These are phyloP conservation scores for Drosophila lacteicornis DNA, from an alignment of 1,140 invertebrate genomes.

Conservation along the genomic window DNA sequence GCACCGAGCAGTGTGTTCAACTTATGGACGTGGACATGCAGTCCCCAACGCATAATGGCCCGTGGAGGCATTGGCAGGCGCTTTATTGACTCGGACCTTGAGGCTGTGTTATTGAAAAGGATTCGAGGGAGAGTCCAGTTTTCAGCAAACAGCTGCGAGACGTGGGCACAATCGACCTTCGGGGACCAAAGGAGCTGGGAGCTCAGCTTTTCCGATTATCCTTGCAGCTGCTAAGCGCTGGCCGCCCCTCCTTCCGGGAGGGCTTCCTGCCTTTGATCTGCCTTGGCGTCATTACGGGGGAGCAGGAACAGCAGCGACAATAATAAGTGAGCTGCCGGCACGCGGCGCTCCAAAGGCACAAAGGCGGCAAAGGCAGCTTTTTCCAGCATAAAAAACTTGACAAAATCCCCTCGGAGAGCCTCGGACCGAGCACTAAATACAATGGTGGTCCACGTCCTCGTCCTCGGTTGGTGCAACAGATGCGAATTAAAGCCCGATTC, in stretches of 20 bases:
- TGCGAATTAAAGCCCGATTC: slow-evolving; percentile 59
- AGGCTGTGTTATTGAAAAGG: slow-evolving; percentile 68
- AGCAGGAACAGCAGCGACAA: slow-evolving; percentile 40
- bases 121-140: slow-evolving; percentile 52
- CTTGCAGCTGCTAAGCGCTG: slow-evolving; percentile 54
- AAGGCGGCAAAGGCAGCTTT: slow-evolving; percentile 55
- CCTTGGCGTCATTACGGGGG: slow-evolving; percentile 57
- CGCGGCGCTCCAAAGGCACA: slow-evolving; percentile 60
- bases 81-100: slow-evolving; percentile 68
- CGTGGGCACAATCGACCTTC: slow-evolving; percentile 65
- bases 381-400: slow-evolving; percentile 40
- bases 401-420: slow-evolving; percentile 46
- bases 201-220: slow-evolving; percentile 58
- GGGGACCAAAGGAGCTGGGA: slow-evolving; percentile 43
- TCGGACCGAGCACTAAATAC: slow-evolving; percentile 73
- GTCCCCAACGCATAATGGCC: slow-evolving; percentile 58
- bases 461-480: slow-evolving; percentile 57
- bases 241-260: slow-evolving; percentile 3
- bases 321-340: slow-evolving; percentile 56
- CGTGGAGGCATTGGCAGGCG: slow-evolving; percentile 27
- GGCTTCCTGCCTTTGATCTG: slow-evolving; percentile 71
- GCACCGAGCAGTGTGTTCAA: slow-evolving; percentile 10
- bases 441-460: slow-evolving; percentile 59
- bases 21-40: slow-evolving; percentile 41
- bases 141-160: slow-evolving; percentile 51